Percentiles rank a stretch among this genome's conserved stretches.
Evolutionary conservation across 2,797 vertebrate genomes (phyloP).

Genomic region (Geotria australis): DNA sequence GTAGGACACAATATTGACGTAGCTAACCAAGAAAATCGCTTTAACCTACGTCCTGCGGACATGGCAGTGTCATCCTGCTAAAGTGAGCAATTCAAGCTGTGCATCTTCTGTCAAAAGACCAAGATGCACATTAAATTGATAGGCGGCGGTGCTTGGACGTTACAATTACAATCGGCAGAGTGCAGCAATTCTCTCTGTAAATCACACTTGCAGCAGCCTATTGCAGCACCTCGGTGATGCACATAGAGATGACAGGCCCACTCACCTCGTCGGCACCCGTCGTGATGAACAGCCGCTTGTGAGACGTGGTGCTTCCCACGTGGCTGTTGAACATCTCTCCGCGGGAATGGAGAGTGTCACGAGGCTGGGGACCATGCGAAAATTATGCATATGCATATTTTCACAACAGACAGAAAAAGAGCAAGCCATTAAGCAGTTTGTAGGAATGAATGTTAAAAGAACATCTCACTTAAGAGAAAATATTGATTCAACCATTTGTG

Average conservation of each 20-base stretch:
- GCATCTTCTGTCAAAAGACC: neutral
- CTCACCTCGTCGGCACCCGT: slow-evolving; percentile 22
- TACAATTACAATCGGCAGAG: too few relatives aligned
- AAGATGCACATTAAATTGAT: slow-evolving; percentile 1
- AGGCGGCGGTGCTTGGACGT: neutral
- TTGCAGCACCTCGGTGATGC: too few relatives aligned
- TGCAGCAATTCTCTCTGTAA: too few relatives aligned
- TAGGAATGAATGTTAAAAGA: neutral
- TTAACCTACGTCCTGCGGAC: too few relatives aligned
- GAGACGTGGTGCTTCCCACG: slow-evolving; percentile 1
- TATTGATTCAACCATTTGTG: neutral
- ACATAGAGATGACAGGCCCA: too few relatives aligned
- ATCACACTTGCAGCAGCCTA: too few relatives aligned
- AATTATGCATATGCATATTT: neutral
- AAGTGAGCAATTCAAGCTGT: neutral
- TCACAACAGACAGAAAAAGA: neutral
- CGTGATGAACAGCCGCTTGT: slow-evolving; percentile 30
- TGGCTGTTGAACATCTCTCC: slow-evolving; percentile 5
- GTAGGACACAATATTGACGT: too few relatives aligned
- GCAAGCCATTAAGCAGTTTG: neutral
- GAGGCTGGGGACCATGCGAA: slow-evolving; percentile 8
- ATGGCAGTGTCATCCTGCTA: too few relatives aligned
- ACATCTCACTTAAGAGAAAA: neutral
- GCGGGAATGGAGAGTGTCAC: slow-evolving; percentile 1
- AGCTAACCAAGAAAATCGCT: too few relatives aligned